phyloP scores from a whole-genome alignment of 2,888 invertebrate genomes.

The Meta bourneti region DNA sequence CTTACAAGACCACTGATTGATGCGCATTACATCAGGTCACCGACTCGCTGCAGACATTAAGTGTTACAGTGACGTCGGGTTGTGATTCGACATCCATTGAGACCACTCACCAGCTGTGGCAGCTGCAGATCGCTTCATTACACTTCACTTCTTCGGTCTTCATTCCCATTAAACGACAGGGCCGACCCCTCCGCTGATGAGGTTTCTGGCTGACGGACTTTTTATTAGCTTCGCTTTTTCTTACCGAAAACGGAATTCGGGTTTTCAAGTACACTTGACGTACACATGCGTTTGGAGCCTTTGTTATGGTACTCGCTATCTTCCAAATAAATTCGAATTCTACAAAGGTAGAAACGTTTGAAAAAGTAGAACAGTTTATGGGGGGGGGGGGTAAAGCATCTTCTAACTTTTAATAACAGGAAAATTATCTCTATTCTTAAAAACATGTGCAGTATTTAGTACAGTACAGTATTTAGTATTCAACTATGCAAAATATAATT shows the following conservation, averaged over 20 bases:
- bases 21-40: conserved; percentile 26
- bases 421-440: no score
- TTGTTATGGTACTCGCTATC: no score
- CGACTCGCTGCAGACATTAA: conserved; percentile 23
- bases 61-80: conserved; percentile 22
- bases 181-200: conserved; percentile 7
- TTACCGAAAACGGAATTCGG: neutral
- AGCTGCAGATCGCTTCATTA: conserved; percentile 58
- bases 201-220: neutral
- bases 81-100: conserved; percentile 46
- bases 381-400: no score
- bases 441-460: no score
- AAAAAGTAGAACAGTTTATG: neutral
- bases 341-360: neutral
- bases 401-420: no score
- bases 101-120: conserved; percentile 46
- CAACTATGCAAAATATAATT: no score
- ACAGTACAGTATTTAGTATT: no score
- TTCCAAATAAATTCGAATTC: no score
- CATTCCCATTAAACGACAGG: conserved; percentile 44
- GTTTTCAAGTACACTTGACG: no score
- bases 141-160: conserved; percentile 54
- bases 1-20: conserved; percentile 11
- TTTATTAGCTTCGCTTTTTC: neutral
- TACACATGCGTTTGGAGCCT: no score